phyloP scores from a whole-genome alignment of 2,888 invertebrate genomes.

The Calephelis perditalis region DNA sequence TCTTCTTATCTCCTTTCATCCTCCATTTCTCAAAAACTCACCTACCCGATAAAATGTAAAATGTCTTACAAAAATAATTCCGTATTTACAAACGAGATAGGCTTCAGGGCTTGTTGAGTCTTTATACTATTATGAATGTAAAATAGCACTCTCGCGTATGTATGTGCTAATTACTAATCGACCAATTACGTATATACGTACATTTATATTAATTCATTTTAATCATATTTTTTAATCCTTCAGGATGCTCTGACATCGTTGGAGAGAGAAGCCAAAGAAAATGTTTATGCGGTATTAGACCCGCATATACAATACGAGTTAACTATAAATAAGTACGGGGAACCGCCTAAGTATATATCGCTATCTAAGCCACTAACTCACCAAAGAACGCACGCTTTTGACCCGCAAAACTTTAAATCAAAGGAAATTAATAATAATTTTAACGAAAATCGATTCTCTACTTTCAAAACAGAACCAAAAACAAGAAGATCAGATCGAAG shows the following conservation, averaged over 20 bases:
- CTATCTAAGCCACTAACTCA: conserved; percentile 72
- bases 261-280: conserved; percentile 77
- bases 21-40: too few relatives aligned
- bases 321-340: conserved; percentile 73
- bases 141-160: too few relatives aligned
- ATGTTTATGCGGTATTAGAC: conserved; percentile 74
- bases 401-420: conserved; percentile 48
- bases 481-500: conserved; percentile 55
- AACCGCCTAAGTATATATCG: conserved; percentile 73
- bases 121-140: too few relatives aligned
- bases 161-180: too few relatives aligned
- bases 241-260: conserved; percentile 70
- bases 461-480: conserved; percentile 54
- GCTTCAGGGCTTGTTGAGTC: too few relatives aligned
- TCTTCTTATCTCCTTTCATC: too few relatives aligned
- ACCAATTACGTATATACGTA: too few relatives aligned
- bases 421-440: conserved; percentile 54
- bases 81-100: too few relatives aligned
- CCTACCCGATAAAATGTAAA: too few relatives aligned
- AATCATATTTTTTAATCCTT: conserved; percentile 30
- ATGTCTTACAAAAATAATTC: too few relatives aligned
- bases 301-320: conserved; percentile 76
- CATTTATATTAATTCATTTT: background rate
- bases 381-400: conserved; percentile 70
- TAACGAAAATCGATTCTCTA: conserved; percentile 47